Evolutionary conservation across 2,113 vertebrate genomes (phyloP).

Genomic region (Muntiacus muntjak): DNA sequence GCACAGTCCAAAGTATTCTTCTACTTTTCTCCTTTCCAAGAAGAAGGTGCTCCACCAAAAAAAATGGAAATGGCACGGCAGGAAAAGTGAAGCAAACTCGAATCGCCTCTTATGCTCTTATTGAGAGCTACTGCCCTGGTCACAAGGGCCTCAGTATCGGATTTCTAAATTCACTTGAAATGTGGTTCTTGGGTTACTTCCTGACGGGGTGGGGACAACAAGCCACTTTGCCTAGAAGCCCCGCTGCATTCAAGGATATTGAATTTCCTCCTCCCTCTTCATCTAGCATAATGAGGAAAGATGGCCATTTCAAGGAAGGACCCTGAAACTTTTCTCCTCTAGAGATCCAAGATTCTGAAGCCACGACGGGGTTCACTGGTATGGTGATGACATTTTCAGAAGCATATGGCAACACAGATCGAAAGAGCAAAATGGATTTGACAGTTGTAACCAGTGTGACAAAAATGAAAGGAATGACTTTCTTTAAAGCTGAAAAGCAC

Average conservation of each 20-base stretch:
- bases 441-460: not conserved
- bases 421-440: not conserved
- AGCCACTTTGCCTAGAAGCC: not conserved
- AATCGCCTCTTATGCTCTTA: not conserved
- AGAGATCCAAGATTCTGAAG: not conserved
- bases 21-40: not conserved
- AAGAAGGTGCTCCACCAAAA: not conserved
- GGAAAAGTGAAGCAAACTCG: not conserved
- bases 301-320: not conserved
- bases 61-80: not conserved
- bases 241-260: not conserved
- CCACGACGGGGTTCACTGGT: not conserved
- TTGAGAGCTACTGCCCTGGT: not conserved
- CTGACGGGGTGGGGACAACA: not conserved
- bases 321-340: not conserved
- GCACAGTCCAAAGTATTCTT: not conserved
- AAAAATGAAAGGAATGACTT: not conserved
- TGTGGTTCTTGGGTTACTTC: not conserved
- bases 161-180: slow-evolving; percentile 43
- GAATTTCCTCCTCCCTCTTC: slow-evolving; percentile 17
- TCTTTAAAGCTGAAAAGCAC: not conserved
- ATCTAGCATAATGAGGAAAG: not conserved
- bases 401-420: not conserved
- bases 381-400: not conserved
- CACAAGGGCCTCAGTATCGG: not conserved